Base-by-base conservation (phyloP, 2,113 vertebrate genomes). In the Hippocampus barbouri region DNA sequence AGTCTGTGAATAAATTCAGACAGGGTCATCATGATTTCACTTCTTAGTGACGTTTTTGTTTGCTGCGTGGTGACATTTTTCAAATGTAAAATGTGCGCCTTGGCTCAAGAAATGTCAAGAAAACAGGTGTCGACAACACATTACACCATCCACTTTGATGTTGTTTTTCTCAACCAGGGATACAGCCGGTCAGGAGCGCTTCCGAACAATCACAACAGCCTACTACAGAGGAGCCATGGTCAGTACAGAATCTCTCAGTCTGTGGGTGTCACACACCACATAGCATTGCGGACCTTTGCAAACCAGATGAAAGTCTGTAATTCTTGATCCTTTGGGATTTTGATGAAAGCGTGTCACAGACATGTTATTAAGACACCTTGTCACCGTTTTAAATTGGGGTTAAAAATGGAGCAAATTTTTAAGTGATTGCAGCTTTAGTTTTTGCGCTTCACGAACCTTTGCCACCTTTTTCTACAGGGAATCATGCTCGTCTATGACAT, bases 401-500 rank as follows among this genome's bases (percentile, higher is more conserved):
- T 3, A 12, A 45, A 45, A 45, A 45, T 2, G 2, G 14, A 45
- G 10, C 43, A 12, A 0, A 12, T 45, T 45, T 45, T 45, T 15
- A 43, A 45, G 43, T 2, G 8, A 11, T 5, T 2, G 27, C 51
- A 60, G 34, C n/a, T 2, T 20, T 16, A 10, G 25, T 21, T 66
- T 14, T 18, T 30, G 1, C 38, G 21, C 18, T 64, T 9, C 3
- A 14, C 25, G 43, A 11, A 27, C 68, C 8, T 16, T 8, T 27
- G 23, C 7, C 15, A 25, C 15, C 51, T 30, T 74, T 0, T 59
- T 38, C 69, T 62, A 8, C 23, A 98, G 96, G 96, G 96, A 74
- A 98, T 98, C 81, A 98, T 98, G 96, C 89, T 98, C 21, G 96
- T 98, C 66, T 98, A 98, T 0, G 96, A 98, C 89, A 98, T 98